Evolutionary conservation across 2,797 vertebrate genomes (phyloP).

Genomic region (Cossypha caffra): DNA sequence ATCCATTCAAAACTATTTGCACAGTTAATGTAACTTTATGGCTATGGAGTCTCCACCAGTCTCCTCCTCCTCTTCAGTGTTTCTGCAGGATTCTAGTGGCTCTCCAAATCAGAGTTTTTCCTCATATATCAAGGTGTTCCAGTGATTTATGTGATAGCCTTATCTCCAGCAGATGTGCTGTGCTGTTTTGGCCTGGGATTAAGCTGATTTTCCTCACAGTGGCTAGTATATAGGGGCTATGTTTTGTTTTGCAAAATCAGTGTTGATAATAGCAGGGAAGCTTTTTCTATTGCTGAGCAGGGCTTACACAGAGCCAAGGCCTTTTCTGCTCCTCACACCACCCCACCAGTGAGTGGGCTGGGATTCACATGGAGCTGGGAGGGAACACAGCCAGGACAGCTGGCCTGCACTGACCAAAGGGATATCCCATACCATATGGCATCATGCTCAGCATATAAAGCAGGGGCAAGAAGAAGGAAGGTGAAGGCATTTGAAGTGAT

Average conservation of each 20-base stretch:
- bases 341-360: background rate
- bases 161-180: background rate
- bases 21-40: background rate
- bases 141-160: background rate
- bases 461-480: background rate
- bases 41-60: background rate
- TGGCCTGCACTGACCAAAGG: background rate
- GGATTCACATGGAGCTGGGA: background rate
- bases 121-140: background rate
- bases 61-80: background rate
- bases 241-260: background rate
- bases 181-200: background rate
- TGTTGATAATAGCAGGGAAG: background rate
- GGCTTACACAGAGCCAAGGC: background rate
- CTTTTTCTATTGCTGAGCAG: background rate
- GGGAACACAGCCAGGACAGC: background rate
- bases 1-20: background rate
- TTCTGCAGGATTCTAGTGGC: background rate
- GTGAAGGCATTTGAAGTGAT: rapidly evolving
- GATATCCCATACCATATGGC: background rate
- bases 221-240: too few relatives aligned
- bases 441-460: background rate
- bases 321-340: background rate
- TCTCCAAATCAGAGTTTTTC: background rate
- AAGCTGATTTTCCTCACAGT: background rate